Percentiles rank a stretch among this genome's conserved stretches.
Conservation (phyloP, 30 jellyfish, hydroid and myxozoan species). For the Aurelia sp. region DNA sequence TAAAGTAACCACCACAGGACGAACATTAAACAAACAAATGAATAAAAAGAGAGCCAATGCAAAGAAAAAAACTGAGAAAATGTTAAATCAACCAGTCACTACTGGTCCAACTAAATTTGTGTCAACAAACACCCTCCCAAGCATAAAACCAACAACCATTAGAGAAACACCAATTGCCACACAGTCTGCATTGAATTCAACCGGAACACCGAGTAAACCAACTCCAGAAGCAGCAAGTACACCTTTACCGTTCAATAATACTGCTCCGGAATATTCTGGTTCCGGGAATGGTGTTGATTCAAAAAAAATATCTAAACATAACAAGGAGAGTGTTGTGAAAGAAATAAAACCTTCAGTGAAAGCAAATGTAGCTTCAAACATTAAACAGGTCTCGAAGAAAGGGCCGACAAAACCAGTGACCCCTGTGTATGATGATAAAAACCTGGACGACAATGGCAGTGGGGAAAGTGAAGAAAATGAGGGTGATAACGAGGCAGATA, state of each 20-base stretch:
- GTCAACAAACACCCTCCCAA: constrained; percentile 44
- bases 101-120: neutral
- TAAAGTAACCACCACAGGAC: constrained; percentile 3
- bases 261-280: constrained; percentile 30
- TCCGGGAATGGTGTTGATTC: constrained; percentile 44
- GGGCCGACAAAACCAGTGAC: neutral
- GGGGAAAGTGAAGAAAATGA: constrained; percentile 24
- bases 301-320: neutral
- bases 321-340: neutral
- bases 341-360: neutral
- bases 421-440: neutral
- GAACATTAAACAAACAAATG: neutral
- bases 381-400: neutral
- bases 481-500: constrained; percentile 5
- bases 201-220: constrained; percentile 54
- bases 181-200: neutral
- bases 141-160: constrained; percentile 45
- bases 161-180: constrained; percentile 46
- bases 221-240: constrained; percentile 65
- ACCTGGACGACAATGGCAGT: neutral
- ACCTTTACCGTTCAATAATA: constrained; percentile 19
- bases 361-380: neutral
- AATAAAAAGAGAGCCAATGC: neutral
- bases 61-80: neutral
- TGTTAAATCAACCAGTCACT: constrained; percentile 1